Conservation (phyloP, 2,797 vertebrate genomes). For the Helostoma temminkii region DNA sequence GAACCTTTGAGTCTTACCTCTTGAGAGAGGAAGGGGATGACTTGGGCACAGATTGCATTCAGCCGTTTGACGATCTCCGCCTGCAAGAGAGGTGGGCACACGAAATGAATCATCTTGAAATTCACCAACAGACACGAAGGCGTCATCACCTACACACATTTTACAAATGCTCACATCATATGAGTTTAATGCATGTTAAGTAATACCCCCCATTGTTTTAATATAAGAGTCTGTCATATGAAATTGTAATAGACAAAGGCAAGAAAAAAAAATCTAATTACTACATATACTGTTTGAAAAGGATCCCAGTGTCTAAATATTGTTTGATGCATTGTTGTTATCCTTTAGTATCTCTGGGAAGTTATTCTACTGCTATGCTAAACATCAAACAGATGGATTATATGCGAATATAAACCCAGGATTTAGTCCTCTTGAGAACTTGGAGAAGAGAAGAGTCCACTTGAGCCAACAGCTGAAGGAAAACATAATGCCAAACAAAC, state of each 20-base stretch:
- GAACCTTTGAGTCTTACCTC: slow-evolving; percentile 88
- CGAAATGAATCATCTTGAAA: slow-evolving; percentile 38
- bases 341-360: slow-evolving; percentile 9
- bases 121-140: slow-evolving; percentile 33
- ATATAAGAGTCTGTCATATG: not conserved
- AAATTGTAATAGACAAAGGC: not conserved
- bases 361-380: slow-evolving; percentile 10
- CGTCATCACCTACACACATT: slow-evolving; percentile 13
- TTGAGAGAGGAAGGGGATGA: slow-evolving; percentile 99
- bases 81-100: slow-evolving; percentile 83
- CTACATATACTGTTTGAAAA: slow-evolving; percentile 11
- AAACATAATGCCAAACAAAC: slow-evolving; percentile 1
- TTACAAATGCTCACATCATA: slow-evolving; percentile 19
- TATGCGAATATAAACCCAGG: slow-evolving; percentile 35
- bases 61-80: slow-evolving; percentile 99
- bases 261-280: slow-evolving; percentile 19
- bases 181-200: slow-evolving; percentile 3
- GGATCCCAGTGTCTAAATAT: no score
- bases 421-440: slow-evolving; percentile 14
- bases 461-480: slow-evolving; percentile 10
- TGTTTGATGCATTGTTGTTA: not conserved
- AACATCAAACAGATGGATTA: slow-evolving; percentile 38
- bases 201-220: slow-evolving; percentile 12
- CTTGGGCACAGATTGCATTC: slow-evolving; percentile 99
- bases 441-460: not conserved